Conservation (phyloP, 2,797 vertebrate species). For the Amblyopsis hoosieri region DNA sequence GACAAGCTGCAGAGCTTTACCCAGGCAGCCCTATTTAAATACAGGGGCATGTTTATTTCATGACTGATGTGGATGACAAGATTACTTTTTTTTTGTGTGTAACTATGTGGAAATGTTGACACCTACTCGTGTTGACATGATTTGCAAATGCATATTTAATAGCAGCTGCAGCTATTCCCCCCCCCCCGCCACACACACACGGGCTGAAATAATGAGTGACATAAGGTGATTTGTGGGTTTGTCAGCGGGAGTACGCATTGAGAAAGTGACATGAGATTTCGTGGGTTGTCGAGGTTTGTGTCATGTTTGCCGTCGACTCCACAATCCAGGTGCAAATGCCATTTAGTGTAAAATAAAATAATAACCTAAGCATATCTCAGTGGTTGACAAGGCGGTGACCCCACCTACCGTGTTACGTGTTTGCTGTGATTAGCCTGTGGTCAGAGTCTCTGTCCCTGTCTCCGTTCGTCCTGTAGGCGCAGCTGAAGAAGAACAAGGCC, state of each 20-base stretch:
- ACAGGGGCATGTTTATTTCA: conserved; percentile 21
- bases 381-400: background rate
- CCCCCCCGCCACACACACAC: background rate
- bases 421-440: background rate
- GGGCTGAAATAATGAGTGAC: conserved; percentile 29
- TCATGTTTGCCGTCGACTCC: conserved; percentile 13
- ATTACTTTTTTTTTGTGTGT: conserved; percentile 17
- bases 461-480: conserved; percentile 66
- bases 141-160: conserved; percentile 51
- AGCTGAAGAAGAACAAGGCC: conserved; percentile 85
- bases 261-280: conserved; percentile 18
- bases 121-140: conserved; percentile 36
- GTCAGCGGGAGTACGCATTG: conserved; percentile 7
- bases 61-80: conserved; percentile 35
- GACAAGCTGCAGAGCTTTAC: background rate
- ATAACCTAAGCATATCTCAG: background rate
- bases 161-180: conserved; percentile 11
- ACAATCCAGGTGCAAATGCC: conserved; percentile 17
- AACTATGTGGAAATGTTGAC: conserved; percentile 36
- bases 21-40: conserved; percentile 17
- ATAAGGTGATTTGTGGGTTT: conserved; percentile 32
- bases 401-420: no score
- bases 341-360: conserved; percentile 2
- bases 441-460: background rate
- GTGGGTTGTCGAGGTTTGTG: conserved; percentile 10